Evolutionary conservation across 2,113 vertebrate genomes (phyloP), one percentile per base, ranked within the genome.

Genomic region (Entomyzon cyanotis): DNA sequence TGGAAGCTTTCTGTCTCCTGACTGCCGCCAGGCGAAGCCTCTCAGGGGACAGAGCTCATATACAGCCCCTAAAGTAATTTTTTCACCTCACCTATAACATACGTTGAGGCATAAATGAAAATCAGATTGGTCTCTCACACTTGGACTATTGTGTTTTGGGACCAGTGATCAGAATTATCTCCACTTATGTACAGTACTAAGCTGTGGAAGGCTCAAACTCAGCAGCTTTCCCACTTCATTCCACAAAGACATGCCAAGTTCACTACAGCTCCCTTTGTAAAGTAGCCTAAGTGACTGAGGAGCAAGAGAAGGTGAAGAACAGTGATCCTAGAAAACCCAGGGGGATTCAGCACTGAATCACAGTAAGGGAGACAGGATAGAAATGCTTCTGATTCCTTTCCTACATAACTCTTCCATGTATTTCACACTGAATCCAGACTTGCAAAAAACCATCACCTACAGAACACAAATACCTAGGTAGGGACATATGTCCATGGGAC

Each of bases 401-500:
- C 37, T 75, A 24, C 56, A 11, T 4, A 68, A 59, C 59, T 37
- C 35, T 50, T 55, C 33, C 24, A 47, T 1, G 12, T 4, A 46
- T 11, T 60, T 20, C 15, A 1, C 31, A 47, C 0, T 25, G 41
- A 53, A 31, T 12, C 16, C 42, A 70, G 27, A 85, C 27, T 11
- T 18, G 35, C 37, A 82, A 11, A 74, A 87, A 4, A 33, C 22
- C 25, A 33, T 5, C 65, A 5, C 6, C 4, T 1, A 12, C 24
- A 62, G 46, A 52, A 56, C 17, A 69, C 37, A 47, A 55, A 37
- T 1, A 47, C 12, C 42, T 6, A 11, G 19, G 33, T 3, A 47
- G 55, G 0, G 10, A 42, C 20, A 27, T 1, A 20, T 8, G 8
- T 5, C 35, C 44, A 18, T 1, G 7, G 44, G 19, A 60, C 2